phyloP scores from a whole-genome alignment of 2,113 vertebrate species.

The Rhadina sibilatrix region DNA sequence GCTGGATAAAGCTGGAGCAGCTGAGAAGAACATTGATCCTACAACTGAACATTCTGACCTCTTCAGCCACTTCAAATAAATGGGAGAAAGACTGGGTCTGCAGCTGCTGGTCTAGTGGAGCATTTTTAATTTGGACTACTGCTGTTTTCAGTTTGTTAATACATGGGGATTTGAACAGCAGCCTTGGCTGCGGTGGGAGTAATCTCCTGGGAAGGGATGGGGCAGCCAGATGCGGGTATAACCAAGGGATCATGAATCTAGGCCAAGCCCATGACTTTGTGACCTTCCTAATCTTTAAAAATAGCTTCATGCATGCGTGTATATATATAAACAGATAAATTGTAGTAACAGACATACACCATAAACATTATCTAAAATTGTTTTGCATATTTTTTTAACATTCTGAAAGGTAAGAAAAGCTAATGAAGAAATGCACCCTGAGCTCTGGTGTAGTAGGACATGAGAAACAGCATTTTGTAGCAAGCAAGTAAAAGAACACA shows the following conservation, averaged over 20 bases:
- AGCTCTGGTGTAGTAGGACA: neutral
- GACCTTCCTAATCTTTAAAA: conserved; percentile 53
- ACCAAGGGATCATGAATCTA: conserved; percentile 45
- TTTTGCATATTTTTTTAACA: neutral
- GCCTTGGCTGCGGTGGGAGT: neutral
- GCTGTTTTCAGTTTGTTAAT: conserved; percentile 17
- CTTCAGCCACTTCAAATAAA: neutral
- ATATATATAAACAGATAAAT: neutral
- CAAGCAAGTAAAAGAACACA: neutral
- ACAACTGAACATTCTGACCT: neutral
- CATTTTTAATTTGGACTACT: neutral
- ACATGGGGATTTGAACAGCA: neutral
- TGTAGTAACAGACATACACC: neutral
- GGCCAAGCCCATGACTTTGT: conserved; percentile 29
- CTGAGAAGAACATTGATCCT: neutral
- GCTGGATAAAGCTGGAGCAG: neutral
- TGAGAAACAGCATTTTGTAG: neutral
- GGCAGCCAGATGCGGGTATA: neutral
- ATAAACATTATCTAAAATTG: neutral
- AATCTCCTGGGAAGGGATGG: conserved; percentile 15
- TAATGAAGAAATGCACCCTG: neutral
- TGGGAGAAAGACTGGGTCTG: neutral
- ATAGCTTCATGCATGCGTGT: neutral
- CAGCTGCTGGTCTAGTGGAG: neutral
- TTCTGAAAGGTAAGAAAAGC: neutral